phyloP scores from a whole-genome alignment of 1,140 invertebrate species.

The Lucilia cuprina region DNA sequence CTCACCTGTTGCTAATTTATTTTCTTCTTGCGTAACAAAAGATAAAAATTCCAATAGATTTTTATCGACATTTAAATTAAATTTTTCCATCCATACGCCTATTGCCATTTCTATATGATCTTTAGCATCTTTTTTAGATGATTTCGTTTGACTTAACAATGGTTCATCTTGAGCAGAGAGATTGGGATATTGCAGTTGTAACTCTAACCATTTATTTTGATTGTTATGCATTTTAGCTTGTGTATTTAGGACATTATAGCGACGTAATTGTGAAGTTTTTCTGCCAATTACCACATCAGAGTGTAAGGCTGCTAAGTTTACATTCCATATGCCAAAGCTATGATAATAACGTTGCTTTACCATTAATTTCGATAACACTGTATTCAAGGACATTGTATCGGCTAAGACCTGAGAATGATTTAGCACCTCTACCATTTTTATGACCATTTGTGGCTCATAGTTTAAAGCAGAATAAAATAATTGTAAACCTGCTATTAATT shows the following conservation, averaged over 20 bases:
- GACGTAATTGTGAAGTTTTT: slow-evolving; percentile 5
- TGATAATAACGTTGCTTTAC: slow-evolving; percentile 27
- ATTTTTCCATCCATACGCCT: slow-evolving; percentile 52
- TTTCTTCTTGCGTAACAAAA: slow-evolving; percentile 34
- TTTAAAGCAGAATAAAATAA: slow-evolving; percentile 3
- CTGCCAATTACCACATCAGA: background rate
- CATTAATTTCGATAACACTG: background rate
- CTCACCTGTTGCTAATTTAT: background rate
- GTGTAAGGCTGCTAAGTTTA: background rate
- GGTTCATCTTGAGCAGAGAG: background rate
- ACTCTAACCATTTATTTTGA: slow-evolving; percentile 49
- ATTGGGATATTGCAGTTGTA: slow-evolving; percentile 47
- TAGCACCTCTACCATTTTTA: slow-evolving; percentile 21
- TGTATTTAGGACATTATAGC: slow-evolving; percentile 47
- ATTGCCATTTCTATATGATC: slow-evolving; percentile 35
- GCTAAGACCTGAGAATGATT: background rate
- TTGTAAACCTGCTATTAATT: slow-evolving; percentile 44
- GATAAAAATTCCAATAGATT: slow-evolving; percentile 54
- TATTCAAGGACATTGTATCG: background rate
- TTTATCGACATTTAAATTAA: slow-evolving; percentile 45
- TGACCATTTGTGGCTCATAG: slow-evolving; percentile 31
- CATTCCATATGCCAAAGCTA: slow-evolving; percentile 27
- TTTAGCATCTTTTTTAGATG: background rate
- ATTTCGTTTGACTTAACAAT: background rate
- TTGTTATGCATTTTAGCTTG: slow-evolving; percentile 41